These are phyloP conservation scores for Stenchaetothrips biformis DNA, from an alignment of 2,888 invertebrate genomes.

Conservation along the genomic window DNA sequence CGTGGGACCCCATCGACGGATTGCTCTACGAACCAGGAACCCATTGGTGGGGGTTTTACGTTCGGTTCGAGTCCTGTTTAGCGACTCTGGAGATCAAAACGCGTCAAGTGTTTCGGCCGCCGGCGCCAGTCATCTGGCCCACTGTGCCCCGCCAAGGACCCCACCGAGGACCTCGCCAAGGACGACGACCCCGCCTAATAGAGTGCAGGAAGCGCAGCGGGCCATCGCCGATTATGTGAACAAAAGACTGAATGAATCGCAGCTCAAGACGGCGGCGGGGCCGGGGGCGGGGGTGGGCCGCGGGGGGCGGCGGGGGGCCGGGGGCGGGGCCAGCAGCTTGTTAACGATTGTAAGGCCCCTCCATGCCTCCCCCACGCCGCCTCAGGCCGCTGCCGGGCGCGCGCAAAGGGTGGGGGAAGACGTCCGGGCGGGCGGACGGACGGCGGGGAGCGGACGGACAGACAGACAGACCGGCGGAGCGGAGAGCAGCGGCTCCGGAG, in stretches of 20 bases:
- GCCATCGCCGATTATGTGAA: slow-evolving; percentile 6
- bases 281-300: neutral
- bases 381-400: slow-evolving; percentile 29
- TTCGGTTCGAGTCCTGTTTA: too few species aligned
- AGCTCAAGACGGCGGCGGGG: neutral
- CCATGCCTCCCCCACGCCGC: neutral
- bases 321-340: neutral
- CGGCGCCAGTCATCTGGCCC: too few species aligned
- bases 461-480: neutral
- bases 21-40: too few species aligned
- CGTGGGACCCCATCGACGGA: neutral
- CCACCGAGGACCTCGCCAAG: too few species aligned
- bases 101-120: too few species aligned
- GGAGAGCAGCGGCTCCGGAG: neutral
- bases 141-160: too few species aligned
- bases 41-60: too few species aligned
- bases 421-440: slow-evolving; percentile 23
- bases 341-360: slow-evolving; percentile 16
- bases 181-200: neutral
- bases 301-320: slow-evolving; percentile 1
- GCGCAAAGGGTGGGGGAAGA: slow-evolving; percentile 30
- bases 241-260: slow-evolving; percentile 21
- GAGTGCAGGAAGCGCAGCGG: neutral
- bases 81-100: neutral
- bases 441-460: slow-evolving; percentile 27